Percentiles rank a stretch among this genome's conserved stretches.
Conservation (phyloP, 1,140 invertebrate genomes). For the Dendroctonus valens region DNA sequence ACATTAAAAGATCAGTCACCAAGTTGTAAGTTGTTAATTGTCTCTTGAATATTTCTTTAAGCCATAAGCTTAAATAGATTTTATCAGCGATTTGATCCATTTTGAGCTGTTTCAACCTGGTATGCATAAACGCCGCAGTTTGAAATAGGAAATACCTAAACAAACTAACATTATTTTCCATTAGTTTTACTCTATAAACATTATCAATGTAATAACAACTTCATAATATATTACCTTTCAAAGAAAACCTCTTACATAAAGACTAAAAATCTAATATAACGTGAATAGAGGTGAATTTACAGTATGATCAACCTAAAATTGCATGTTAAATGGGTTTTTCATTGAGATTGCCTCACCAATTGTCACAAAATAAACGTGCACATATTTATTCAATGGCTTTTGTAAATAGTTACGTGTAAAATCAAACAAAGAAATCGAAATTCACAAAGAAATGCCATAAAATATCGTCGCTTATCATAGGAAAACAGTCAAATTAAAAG, state of each 20-base stretch:
- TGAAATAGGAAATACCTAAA: neutral
- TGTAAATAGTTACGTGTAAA: neutral
- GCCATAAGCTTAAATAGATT: neutral
- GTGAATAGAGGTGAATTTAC: conserved; percentile 14
- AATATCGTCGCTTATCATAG: too few relatives aligned
- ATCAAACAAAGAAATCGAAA: neutral
- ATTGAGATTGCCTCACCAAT: neutral
- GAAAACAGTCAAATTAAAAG: too few relatives aligned
- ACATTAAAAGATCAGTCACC: too few relatives aligned
- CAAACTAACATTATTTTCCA: neutral
- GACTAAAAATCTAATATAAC: conserved; percentile 6
- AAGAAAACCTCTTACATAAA: conserved; percentile 18
- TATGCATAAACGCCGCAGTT: neutral
- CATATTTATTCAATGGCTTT: neutral
- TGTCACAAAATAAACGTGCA: neutral
- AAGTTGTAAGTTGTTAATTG: neutral
- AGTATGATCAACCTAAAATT: neutral
- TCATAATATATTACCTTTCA: conserved; percentile 31
- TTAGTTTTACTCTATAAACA: conserved; percentile 32
- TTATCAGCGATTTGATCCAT: neutral
- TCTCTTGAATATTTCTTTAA: neutral
- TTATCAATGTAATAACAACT: conserved; percentile 39
- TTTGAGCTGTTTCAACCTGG: neutral
- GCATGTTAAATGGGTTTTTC: neutral
- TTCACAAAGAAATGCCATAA: neutral